These are phyloP conservation scores for Addax nasomaculatus DNA, from an alignment of 2,113 vertebrate species.

Conservation along the genomic window DNA sequence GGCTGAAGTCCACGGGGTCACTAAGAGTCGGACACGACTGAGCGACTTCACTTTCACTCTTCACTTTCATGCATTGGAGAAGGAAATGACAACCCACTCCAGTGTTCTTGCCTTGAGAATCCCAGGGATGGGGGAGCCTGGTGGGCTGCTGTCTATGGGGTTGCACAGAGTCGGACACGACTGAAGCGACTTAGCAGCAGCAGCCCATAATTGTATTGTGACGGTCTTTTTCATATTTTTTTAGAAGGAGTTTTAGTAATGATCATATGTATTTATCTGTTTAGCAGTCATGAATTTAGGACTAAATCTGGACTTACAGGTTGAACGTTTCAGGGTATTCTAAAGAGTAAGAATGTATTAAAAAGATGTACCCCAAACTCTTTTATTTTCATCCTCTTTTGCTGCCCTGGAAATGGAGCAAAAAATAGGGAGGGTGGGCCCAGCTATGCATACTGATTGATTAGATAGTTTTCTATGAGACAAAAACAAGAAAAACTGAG, in stretches of 20 bases:
- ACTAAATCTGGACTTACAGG: background rate
- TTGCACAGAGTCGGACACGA: no score
- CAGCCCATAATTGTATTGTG: background rate
- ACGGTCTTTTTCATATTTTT: background rate
- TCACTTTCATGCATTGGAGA: no score
- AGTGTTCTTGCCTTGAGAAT: no score
- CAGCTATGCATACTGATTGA: background rate
- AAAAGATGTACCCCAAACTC: background rate
- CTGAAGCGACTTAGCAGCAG: no score
- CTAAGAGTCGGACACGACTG: no score
- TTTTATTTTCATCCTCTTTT: background rate
- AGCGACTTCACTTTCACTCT: no score
- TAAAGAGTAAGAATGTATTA: background rate
- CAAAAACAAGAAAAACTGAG: background rate
- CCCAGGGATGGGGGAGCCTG: no score
- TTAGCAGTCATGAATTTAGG: background rate
- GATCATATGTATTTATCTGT: background rate
- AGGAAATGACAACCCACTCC: no score
- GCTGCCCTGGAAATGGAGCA: background rate
- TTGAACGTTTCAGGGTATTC: background rate
- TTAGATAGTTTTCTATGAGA: background rate
- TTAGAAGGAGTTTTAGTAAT: background rate
- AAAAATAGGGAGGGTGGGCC: background rate
- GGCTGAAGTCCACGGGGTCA: no score
- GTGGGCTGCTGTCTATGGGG: no score